phyloP scores from a whole-genome alignment of 2,888 invertebrate genomes.

The Aporophyla lueneburgensis region DNA sequence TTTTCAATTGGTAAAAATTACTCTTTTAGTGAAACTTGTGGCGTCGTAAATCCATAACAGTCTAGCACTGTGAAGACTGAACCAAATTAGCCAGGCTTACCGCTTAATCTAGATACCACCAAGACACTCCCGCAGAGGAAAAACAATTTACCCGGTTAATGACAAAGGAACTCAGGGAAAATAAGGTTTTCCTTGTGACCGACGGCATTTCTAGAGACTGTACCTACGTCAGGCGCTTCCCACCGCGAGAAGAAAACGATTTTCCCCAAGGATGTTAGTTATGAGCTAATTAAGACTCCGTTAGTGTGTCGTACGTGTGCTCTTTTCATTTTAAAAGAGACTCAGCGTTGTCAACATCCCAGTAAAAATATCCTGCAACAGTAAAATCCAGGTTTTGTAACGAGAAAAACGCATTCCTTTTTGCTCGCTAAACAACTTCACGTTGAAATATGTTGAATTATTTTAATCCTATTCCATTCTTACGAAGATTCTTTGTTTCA shows the following conservation, averaged over 20 bases:
- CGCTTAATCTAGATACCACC: slow-evolving; percentile 81
- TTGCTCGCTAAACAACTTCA: slow-evolving; percentile 25
- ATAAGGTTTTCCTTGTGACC: slow-evolving; percentile 75
- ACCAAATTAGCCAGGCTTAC: slow-evolving; percentile 78
- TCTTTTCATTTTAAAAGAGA: slow-evolving; percentile 42
- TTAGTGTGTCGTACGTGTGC: slow-evolving; percentile 37
- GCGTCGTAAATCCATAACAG: slow-evolving; percentile 70
- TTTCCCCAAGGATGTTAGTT: slow-evolving; percentile 61
- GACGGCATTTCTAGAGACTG: slow-evolving; percentile 60
- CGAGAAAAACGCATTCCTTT: slow-evolving; percentile 8
- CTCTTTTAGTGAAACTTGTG: slow-evolving; percentile 40
- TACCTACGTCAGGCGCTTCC: slow-evolving; percentile 58
- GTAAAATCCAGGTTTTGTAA: slow-evolving; percentile 24
- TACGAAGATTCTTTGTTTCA: slow-evolving; percentile 74
- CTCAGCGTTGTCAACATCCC: slow-evolving; percentile 10
- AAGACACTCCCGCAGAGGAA: slow-evolving; percentile 78
- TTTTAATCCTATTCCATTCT: slow-evolving; percentile 62
- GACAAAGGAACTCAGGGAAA: slow-evolving; percentile 80
- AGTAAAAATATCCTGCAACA: slow-evolving; percentile 5
- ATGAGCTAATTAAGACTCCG: slow-evolving; percentile 66
- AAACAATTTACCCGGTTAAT: slow-evolving; percentile 84
- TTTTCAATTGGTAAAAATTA: background rate
- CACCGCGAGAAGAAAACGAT: slow-evolving; percentile 63
- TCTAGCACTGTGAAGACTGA: slow-evolving; percentile 66
- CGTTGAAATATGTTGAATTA: slow-evolving; percentile 60